Percentiles rank a stretch among this genome's conserved stretches.
Evolutionary conservation across 1,140 invertebrate species (phyloP).

Genomic region (Megathymus violae): DNA sequence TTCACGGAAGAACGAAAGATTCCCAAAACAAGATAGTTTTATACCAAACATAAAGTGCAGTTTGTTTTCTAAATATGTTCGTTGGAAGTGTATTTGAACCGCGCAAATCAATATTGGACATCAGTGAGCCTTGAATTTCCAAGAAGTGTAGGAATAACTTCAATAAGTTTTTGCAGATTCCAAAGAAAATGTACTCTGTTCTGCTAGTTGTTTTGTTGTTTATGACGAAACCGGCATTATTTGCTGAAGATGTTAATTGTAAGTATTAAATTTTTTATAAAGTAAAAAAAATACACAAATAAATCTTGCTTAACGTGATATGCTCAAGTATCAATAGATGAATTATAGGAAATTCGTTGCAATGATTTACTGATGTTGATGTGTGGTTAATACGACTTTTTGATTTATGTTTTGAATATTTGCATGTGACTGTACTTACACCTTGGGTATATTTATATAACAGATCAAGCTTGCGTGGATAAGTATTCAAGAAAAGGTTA

Average conservation of each 20-base stretch:
- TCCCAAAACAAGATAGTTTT: constrained; percentile 22
- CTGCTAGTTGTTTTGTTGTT: constrained; percentile 19
- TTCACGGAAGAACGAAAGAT: constrained; percentile 38
- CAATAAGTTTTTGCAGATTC: constrained; percentile 6
- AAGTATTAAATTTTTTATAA: constrained; percentile 32
- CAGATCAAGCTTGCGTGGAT: constrained; percentile 78
- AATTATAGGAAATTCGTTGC: no score
- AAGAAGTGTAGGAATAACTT: constrained; percentile 12
- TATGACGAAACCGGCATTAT: constrained; percentile 12
- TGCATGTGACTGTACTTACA: no score
- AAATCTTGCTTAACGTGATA: no score
- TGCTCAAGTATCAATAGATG: constrained; percentile 23
- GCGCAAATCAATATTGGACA: constrained; percentile 2
- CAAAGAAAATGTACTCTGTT: constrained; percentile 2
- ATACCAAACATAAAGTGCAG: constrained; percentile 23
- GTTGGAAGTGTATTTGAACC: constrained; percentile 23
- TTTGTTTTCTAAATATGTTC: constrained; percentile 28
- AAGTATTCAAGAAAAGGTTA: constrained; percentile 80
- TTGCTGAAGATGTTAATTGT: constrained; percentile 49
- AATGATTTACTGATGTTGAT: no score
- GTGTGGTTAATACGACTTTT: no score
- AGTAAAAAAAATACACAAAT: no score
- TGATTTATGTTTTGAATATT: no score
- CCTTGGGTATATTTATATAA: no score
- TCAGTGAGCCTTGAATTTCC: constrained; percentile 24